phyloP scores from a whole-genome alignment of 2,888 invertebrate genomes.

The Poecilus cupreus region DNA sequence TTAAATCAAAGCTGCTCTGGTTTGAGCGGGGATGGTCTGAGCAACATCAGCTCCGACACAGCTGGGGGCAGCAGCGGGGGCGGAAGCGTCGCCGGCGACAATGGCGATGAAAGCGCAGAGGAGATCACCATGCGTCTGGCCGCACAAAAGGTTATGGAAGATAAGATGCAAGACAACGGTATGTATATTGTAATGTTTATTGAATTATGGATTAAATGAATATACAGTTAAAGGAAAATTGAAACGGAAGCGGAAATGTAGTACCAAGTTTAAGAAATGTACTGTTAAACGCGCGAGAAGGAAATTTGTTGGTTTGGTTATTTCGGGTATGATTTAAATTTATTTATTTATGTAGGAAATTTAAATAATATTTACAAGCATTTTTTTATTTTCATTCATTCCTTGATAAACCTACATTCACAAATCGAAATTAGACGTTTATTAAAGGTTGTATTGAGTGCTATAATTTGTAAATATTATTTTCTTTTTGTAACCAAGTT shows the following conservation, averaged over 20 bases:
- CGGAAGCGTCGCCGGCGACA: slow-evolving; percentile 65
- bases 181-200: slow-evolving; percentile 38
- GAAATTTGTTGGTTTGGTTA: not conserved
- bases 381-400: too few relatives aligned
- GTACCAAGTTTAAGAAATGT: not conserved
- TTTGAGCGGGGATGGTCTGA: slow-evolving; percentile 38
- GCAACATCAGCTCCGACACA: slow-evolving; percentile 65
- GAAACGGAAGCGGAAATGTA: slow-evolving; percentile 26
- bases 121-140: slow-evolving; percentile 65
- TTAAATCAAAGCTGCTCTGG: slow-evolving; percentile 52
- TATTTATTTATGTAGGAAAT: not conserved
- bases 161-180: slow-evolving; percentile 72
- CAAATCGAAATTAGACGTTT: too few relatives aligned
- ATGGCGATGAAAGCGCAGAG: slow-evolving; percentile 65
- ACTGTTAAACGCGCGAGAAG: slow-evolving; percentile 4
- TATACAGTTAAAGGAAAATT: slow-evolving; percentile 1
- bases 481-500: too few relatives aligned
- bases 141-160: slow-evolving; percentile 72
- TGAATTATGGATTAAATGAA: not conserved
- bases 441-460: too few relatives aligned
- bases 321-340: slow-evolving; percentile 2
- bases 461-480: too few relatives aligned
- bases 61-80: slow-evolving; percentile 64
- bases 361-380: too few relatives aligned
- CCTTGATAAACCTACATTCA: too few relatives aligned